Base-by-base conservation (phyloP, 1,140 invertebrate genomes). In the Drosophila jambulina region DNA sequence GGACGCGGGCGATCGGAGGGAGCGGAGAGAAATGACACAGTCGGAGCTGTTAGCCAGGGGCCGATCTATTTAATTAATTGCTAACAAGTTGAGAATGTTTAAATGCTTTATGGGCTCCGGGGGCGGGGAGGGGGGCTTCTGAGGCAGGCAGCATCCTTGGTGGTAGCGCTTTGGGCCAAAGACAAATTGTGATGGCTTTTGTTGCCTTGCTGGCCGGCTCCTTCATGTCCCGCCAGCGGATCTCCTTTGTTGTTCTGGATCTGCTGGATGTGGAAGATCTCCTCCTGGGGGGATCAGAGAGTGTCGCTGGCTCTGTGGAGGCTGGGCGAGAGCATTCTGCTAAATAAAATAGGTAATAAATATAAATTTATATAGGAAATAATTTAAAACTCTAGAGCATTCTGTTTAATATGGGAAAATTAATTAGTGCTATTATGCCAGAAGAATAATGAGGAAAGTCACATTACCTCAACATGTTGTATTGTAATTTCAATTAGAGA, bases 61-160 rank as follows among this genome's bases (percentile, higher is more conserved):
- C 81, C 67, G 85, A 85, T 90, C 85, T 90, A 90, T 90, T 90
- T 90, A 90, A 90, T 90, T 90, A 90, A 90, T 90, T 90, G 81
- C 85, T 90, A 90, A 90, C 85, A 90, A 90, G 85, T 81, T 54
- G 78, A 91, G 90, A 90, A 90, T 82, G 85, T 74, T 90, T 90
- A 90, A 90, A 90, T 90, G 85, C 64, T 85, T 90, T 90, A 85
- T 90, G 75, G 65, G 25, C 45, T 49, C 53, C 23, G 32, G 32
- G 36, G 4, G 2, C 1, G 29, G 13, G 21, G 12, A 0, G 17
- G n/a, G 19, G 19, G 15, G 17, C n/a, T n/a, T 2, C 4, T 0
- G n/a, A 51, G 40, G 42, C 6, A 13, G 6, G 46, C 21, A 25
- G 57, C 27, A 59, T 40, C 76, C 68, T 78, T 70, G 75, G 82